Conservation (phyloP, 1,140 invertebrate genomes). For the Solenopsis invicta region DNA sequence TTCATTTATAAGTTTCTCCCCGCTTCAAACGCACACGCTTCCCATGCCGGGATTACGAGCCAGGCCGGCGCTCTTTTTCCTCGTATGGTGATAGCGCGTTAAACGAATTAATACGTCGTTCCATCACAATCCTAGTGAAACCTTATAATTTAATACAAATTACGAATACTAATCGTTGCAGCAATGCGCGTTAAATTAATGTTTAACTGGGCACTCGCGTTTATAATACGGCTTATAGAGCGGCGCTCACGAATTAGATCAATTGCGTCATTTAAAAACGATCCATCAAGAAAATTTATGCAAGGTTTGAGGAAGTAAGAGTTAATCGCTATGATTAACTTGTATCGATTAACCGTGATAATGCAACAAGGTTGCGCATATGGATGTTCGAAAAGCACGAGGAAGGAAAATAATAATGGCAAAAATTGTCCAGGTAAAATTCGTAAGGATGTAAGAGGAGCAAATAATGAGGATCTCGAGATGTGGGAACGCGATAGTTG, state of each 20-base stretch:
- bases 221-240: neutral
- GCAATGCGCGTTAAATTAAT: conserved; percentile 27
- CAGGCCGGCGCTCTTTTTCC: conserved; percentile 35
- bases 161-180: conserved; percentile 47
- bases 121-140: conserved; percentile 49
- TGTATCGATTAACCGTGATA: neutral
- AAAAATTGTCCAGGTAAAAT: neutral
- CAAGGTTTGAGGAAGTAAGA: neutral
- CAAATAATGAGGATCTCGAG: neutral
- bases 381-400: neutral
- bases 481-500: conserved; percentile 22
- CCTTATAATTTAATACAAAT: conserved; percentile 60
- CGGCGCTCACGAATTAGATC: conserved; percentile 12
- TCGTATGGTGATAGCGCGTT: conserved; percentile 21
- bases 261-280: conserved; percentile 19
- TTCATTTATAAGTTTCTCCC: conserved; percentile 53
- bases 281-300: conserved; percentile 24
- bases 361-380: neutral
- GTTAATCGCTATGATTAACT: conserved; percentile 11
- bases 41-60: conserved; percentile 35
- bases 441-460: neutral
- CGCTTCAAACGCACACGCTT: conserved; percentile 12
- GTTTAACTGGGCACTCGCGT: conserved; percentile 23
- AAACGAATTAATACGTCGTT: conserved; percentile 59
- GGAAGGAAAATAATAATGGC: neutral